A percentile compares a stretch with the other conserved stretches of the same genome.
Evolutionary conservation across 2,888 invertebrate species (phyloP).

Genomic region (Rotaria macrura): DNA sequence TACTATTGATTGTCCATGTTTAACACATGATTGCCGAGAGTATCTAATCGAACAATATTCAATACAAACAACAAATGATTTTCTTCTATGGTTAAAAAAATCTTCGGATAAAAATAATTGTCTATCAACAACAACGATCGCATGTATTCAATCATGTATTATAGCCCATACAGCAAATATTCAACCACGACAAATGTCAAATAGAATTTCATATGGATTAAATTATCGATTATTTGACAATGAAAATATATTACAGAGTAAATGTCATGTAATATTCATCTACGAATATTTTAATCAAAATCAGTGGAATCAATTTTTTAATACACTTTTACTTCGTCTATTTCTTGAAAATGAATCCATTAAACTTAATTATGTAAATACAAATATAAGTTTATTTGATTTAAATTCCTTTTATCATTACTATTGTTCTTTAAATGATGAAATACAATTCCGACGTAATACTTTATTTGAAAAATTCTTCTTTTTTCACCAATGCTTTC

Average conservation of each 20-base stretch:
- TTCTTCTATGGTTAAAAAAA: not conserved
- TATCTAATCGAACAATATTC: not conserved
- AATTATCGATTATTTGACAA: not conserved
- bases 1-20: not conserved
- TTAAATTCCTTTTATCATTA: not conserved
- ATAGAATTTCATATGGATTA: not conserved
- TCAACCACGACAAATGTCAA: not conserved
- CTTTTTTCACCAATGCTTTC: not conserved
- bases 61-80: not conserved
- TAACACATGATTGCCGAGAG: not conserved
- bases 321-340: not conserved
- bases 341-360: not conserved
- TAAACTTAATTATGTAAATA: not conserved
- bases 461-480: not conserved
- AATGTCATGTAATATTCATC: not conserved
- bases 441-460: not conserved
- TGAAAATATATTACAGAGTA: not conserved
- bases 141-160: slow-evolving; percentile 5
- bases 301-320: not conserved
- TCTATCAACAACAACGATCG: not conserved
- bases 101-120: not conserved
- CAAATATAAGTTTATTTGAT: slow-evolving; percentile 1
- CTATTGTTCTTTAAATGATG: not conserved
- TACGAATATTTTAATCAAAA: not conserved
- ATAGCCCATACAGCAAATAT: not conserved